Base-by-base conservation (phyloP, 2,797 vertebrate species). In the Fundulus diaphanus region DNA sequence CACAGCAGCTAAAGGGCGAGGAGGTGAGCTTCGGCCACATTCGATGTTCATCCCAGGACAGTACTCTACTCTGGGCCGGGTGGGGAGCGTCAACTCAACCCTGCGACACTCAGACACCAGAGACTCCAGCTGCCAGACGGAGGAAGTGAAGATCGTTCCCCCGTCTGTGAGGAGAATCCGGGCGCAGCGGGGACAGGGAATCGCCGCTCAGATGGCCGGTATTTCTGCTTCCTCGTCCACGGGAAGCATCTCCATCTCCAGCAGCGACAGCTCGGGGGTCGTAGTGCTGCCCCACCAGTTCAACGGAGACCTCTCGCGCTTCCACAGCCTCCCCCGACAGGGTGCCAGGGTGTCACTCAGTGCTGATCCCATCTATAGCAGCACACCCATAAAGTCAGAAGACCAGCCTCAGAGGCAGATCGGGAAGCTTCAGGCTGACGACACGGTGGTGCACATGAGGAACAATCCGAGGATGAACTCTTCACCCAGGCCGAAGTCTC, bases 81-180 rank as follows among this genome's bases (percentile, higher is more conserved):
- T 95, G 0, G 96, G 95, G 63, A 96, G 95, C 81, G 93, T 94
- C 52, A 94, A 82, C 84, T 94, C 94, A 22, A 84, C 91, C 0
- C 86, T 95, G 61, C 95, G 94, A 51, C 94, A 92, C 68, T 97
- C 94, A 0, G 95, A 93, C 57, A 98, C 95, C 77, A 96, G 95
- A 92, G 97, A 99, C 87, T 96, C 96, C 15, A 94, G 97, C 94
- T 98, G 97, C 92, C 98, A 99, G 94, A 99, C 98, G 0, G 98
- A 99, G 80, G 96, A 96, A 29, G 90, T 97, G 48, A 98, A 96
- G 91, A 88, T 99, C 0, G 96, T 99, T 0, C 98, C 98, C 0
- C 98, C 98, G 13, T 99, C 98, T 0, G 93, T 99, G 94, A 95
- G 98, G 76, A 96, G 98, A 85, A 99, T 99, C 88, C 92, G 98